phyloP scores from a whole-genome alignment of 2,797 vertebrate species.

The Intellagama lesueurii region DNA sequence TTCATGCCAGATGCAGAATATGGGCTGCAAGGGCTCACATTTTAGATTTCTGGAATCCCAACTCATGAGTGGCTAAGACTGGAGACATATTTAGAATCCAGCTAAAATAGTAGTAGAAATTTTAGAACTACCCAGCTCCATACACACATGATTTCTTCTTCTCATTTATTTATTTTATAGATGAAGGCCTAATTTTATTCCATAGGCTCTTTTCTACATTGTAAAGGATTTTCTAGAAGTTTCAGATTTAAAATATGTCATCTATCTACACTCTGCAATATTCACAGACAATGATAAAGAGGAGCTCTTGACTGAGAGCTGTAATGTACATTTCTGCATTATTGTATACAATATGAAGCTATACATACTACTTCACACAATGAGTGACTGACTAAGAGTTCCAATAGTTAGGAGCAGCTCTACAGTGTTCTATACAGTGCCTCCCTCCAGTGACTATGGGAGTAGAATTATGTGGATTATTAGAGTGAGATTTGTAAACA shows the following conservation, averaged over 20 bases:
- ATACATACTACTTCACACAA: too few species aligned
- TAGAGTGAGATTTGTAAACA: background rate
- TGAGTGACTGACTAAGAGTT: background rate
- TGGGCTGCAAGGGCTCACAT: accelerated
- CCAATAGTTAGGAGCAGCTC: background rate
- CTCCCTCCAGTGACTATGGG: background rate
- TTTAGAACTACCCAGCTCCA: background rate
- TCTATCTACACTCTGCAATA: too few species aligned
- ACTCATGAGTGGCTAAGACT: background rate
- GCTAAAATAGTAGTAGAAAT: background rate
- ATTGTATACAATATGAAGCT: background rate
- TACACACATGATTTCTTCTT: background rate
- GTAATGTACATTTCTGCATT: background rate
- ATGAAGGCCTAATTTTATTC: background rate
- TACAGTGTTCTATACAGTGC: background rate
- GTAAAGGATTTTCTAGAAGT: background rate
- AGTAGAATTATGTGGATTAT: background rate
- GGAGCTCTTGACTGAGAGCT: background rate
- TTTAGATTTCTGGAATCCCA: conserved; percentile 3
- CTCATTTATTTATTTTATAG: background rate
- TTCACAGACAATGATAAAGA: background rate
- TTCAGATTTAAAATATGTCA: too few species aligned
- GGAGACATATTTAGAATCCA: background rate
- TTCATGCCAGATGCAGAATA: background rate
- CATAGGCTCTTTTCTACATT: background rate